A percentile compares a stretch with the other conserved stretches of the same genome.
Conservation (phyloP, 2,888 invertebrate genomes). For the Urechis unicinctus region DNA sequence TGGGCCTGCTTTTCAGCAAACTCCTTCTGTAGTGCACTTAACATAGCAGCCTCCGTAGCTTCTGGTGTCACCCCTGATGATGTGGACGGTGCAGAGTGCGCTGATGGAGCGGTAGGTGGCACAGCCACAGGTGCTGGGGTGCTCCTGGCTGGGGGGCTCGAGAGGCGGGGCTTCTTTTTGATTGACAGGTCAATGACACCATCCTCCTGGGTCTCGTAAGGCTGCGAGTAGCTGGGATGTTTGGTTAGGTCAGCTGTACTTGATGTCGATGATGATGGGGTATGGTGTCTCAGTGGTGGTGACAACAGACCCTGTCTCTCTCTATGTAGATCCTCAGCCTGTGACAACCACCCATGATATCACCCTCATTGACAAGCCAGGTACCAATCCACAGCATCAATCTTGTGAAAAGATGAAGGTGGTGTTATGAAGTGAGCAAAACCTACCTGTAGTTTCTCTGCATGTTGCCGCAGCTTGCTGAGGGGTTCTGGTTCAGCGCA, state of each 20-base stretch:
- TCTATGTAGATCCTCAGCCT: too few relatives aligned
- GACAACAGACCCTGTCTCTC: too few relatives aligned
- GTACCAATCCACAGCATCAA: too few relatives aligned
- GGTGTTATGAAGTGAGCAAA: too few relatives aligned
- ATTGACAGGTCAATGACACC: constrained; percentile 22
- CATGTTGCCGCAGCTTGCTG: background rate
- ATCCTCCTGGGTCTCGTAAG: constrained; percentile 11
- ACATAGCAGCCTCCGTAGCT: constrained; percentile 4
- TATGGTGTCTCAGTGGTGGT: too few relatives aligned
- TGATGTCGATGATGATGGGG: too few relatives aligned
- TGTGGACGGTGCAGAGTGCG: background rate
- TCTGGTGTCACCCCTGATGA: constrained; percentile 3
- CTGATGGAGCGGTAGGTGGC: too few relatives aligned
- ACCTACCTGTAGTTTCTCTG: background rate
- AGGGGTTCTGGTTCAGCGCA: background rate
- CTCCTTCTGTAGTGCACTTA: constrained; percentile 11
- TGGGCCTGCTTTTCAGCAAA: constrained; percentile 7
- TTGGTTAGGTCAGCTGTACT: too few relatives aligned
- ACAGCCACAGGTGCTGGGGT: background rate
- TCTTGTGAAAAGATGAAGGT: too few relatives aligned
- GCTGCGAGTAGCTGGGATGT: background rate
- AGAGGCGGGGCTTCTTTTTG: constrained; percentile 11
- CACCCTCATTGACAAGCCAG: too few relatives aligned
- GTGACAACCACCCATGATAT: too few relatives aligned
- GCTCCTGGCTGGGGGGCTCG: background rate